Percentiles rank a stretch among this genome's conserved stretches.
Evolutionary conservation across 2,888 invertebrate genomes (phyloP).

Genomic region (Tortrix viridana): DNA sequence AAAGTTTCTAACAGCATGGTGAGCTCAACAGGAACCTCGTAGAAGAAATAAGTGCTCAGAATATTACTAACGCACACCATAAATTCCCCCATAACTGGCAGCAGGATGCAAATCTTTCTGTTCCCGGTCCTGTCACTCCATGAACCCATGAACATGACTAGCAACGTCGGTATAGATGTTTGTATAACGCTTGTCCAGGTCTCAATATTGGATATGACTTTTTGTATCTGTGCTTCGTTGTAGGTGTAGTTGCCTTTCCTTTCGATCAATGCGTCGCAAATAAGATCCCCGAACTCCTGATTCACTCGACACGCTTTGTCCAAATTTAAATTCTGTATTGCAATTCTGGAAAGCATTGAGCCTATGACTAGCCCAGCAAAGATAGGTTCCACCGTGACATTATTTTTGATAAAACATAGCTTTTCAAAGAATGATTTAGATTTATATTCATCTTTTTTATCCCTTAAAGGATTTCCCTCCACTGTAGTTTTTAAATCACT

Average conservation of each 20-base stretch:
- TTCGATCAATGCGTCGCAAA: constrained; percentile 67
- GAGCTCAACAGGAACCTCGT: constrained; percentile 79
- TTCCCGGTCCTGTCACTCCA: constrained; percentile 86
- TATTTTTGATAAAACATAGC: constrained; percentile 62
- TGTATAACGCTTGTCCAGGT: constrained; percentile 84
- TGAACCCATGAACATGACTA: constrained; percentile 84
- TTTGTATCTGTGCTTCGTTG: constrained; percentile 86
- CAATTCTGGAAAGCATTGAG: constrained; percentile 86
- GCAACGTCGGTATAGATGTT: constrained; percentile 80
- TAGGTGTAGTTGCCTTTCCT: constrained; percentile 78
- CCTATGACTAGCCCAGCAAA: constrained; percentile 88
- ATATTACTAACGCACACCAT: constrained; percentile 76
- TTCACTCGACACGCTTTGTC: constrained; percentile 75
- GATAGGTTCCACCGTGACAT: constrained; percentile 89
- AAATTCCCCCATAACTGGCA: constrained; percentile 82
- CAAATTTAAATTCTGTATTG: constrained; percentile 80
- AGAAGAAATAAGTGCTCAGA: constrained; percentile 80
- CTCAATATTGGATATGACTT: constrained; percentile 79
- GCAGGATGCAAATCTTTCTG: constrained; percentile 82
- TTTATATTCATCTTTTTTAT: constrained; percentile 49
- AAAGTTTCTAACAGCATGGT: constrained; percentile 81
- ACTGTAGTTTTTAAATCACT: constrained; percentile 17
- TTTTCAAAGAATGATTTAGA: constrained; percentile 80
- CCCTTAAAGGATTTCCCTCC: constrained; percentile 63
- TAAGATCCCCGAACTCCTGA: constrained; percentile 58